Conservation (phyloP, 92 coral and sea anemone species). For the Desmophyllum pertusum region DNA sequence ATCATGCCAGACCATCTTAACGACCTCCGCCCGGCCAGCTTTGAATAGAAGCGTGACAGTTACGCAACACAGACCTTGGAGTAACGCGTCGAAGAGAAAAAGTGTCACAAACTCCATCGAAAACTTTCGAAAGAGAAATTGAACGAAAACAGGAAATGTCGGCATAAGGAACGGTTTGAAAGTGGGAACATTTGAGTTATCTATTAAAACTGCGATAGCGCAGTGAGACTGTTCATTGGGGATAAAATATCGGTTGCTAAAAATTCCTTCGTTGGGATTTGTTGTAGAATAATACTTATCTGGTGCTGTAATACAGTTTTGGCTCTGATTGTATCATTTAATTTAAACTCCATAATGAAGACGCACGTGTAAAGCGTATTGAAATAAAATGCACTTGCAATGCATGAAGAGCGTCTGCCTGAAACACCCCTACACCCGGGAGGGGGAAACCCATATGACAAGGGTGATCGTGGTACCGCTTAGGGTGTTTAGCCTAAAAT, state of each 20-base stretch:
- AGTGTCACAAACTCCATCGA: neutral
- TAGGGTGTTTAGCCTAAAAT: too few species aligned
- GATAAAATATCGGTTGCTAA: neutral
- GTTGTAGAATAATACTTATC: neutral
- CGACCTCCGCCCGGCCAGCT: slow-evolving; percentile 88
- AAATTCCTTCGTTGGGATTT: neutral
- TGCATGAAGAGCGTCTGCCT: neutral
- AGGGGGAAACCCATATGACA: too few species aligned
- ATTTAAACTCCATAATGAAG: neutral
- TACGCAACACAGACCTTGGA: neutral
- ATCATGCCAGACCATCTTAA: slow-evolving; percentile 96
- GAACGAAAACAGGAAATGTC: neutral
- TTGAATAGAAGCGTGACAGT: slow-evolving; percentile 54
- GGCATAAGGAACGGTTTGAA: neutral
- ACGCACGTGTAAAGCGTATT: neutral
- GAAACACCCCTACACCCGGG: too few species aligned
- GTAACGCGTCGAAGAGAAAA: neutral
- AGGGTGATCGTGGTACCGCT: too few species aligned
- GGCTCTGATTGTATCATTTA: neutral
- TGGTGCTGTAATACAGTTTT: neutral
- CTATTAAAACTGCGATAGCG: neutral
- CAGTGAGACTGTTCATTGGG: too few species aligned
- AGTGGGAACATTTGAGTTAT: neutral
- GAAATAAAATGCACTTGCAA: neutral
- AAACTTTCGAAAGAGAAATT: neutral